phyloP scores from a whole-genome alignment of 2,888 invertebrate species.

The Chouioia cunea region DNA sequence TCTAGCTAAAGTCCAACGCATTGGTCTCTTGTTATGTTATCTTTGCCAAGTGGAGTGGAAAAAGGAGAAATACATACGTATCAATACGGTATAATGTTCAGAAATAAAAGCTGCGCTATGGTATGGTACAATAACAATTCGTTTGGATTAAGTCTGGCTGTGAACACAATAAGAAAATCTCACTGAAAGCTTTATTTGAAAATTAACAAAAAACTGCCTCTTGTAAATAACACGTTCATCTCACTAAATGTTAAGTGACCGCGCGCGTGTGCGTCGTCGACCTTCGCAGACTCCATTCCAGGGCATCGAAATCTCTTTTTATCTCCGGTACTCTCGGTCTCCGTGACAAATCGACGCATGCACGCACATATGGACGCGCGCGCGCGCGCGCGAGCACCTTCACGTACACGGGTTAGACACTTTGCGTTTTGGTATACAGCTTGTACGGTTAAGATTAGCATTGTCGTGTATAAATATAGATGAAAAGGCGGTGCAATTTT shows the following conservation, averaged over 20 bases:
- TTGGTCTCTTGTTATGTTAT: slow-evolving; percentile 38
- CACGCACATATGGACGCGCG: not conserved
- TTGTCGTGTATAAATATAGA: slow-evolving; percentile 37
- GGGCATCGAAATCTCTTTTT: slow-evolving; percentile 44
- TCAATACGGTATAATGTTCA: not conserved
- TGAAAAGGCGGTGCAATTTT: slow-evolving; percentile 42
- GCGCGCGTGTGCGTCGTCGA: slow-evolving; percentile 17
- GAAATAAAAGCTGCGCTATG: slow-evolving; percentile 7
- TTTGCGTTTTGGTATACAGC: slow-evolving; percentile 46
- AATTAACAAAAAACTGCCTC: not conserved
- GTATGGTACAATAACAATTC: not conserved
- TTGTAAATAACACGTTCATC: not conserved
- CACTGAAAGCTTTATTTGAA: slow-evolving; percentile 8
- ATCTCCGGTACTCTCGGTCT: not conserved
- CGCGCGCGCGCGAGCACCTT: no score
- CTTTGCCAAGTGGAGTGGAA: not conserved
- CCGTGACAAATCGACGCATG: slow-evolving; percentile 7
- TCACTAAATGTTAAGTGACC: slow-evolving; percentile 19
- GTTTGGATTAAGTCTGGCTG: slow-evolving; percentile 25
- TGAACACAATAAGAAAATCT: slow-evolving; percentile 37
- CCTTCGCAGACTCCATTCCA: slow-evolving; percentile 21
- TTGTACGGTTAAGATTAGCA: slow-evolving; percentile 28
- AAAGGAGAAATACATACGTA: not conserved
- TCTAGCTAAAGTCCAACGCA: slow-evolving; percentile 49
- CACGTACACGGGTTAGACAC: slow-evolving; percentile 14